Evolutionary conservation across 2,113 vertebrate genomes (phyloP), one percentile per base, ranked within the genome.

Genomic region (Ceuthmochares aereus): DNA sequence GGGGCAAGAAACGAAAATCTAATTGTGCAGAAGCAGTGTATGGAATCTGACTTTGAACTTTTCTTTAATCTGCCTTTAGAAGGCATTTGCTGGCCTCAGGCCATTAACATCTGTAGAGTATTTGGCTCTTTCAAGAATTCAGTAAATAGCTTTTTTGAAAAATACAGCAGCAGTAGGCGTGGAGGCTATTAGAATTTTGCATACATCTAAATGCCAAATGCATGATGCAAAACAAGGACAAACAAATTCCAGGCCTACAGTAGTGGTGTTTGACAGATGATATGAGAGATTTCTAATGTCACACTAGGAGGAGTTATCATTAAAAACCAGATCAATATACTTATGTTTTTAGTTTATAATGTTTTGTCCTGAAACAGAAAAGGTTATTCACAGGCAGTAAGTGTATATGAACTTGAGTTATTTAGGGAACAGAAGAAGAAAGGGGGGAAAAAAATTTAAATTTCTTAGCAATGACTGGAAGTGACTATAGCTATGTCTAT

Each of bases 71-170:
- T 49, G 47, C 22, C 47, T 49, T 49, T 82, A 37, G 70, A 74
- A 91, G 40, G 60, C 81, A 91, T 95, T 91, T 81, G 25, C 60
- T 96, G 90, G 87, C 92, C 67, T 93, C 34, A 18, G 66, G 84
- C 90, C 73, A 68, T 88, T 82, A 95, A 89, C 93, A 95, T 95
- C 95, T 97, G 89, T 81, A 82, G 82, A 82, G 72, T 32, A 86
- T 94, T 97, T 97, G 58, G 91, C 68, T 97, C 83, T 79, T 93
- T 93, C 74, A 92, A 59, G 72, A 81, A 82, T 90, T 90, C 45
- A 88, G 89, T 94, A 94, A 96, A 95, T 87, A 88, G 78, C 59
- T 94, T 92, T 55, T 93, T 95, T 95, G 81, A 94, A 86, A 94
- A 89, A 87, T 45, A 85, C 49, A 68, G 81, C 82, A 70, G 42